These are phyloP conservation scores for Aleadryas rufinucha DNA, from an alignment of 2,113 vertebrate species.

Conservation along the genomic window DNA sequence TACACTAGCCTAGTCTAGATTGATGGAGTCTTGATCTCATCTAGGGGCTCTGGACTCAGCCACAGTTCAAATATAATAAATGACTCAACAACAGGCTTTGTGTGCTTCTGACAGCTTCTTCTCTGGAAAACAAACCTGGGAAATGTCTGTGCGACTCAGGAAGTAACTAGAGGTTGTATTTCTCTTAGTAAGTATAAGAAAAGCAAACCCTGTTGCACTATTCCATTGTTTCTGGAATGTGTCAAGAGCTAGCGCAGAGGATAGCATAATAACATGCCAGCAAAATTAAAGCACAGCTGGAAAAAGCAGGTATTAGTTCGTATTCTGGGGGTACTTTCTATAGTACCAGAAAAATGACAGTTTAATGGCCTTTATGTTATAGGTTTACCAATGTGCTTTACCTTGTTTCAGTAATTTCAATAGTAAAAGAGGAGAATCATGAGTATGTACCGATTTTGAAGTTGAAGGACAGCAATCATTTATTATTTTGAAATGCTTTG, in stretches of 20 bases:
- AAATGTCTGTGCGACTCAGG: neutral
- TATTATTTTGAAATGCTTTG: neutral
- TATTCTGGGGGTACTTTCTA: constrained; percentile 27
- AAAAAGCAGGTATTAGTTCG: constrained; percentile 45
- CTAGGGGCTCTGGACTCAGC: neutral
- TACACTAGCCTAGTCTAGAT: neutral
- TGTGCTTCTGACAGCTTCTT: neutral
- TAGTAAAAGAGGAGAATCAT: constrained; percentile 5
- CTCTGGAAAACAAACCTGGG: neutral
- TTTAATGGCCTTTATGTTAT: constrained; percentile 44
- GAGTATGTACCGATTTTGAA: neutral
- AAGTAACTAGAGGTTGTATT: neutral
- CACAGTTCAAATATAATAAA: neutral
- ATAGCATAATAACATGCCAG: neutral
- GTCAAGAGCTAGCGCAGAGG: neutral
- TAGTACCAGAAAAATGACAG: constrained; percentile 14
- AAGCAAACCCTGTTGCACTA: neutral
- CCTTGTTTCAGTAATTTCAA: constrained; percentile 46
- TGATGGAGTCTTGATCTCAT: neutral
- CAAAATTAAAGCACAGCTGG: constrained; percentile 57
- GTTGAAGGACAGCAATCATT: constrained; percentile 25
- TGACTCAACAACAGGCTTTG: neutral
- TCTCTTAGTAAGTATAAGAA: neutral
- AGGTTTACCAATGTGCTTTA: constrained; percentile 33
- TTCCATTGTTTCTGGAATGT: neutral